Evolutionary conservation across 2,888 invertebrate genomes (phyloP).

Genomic region (Tillus elongatus): DNA sequence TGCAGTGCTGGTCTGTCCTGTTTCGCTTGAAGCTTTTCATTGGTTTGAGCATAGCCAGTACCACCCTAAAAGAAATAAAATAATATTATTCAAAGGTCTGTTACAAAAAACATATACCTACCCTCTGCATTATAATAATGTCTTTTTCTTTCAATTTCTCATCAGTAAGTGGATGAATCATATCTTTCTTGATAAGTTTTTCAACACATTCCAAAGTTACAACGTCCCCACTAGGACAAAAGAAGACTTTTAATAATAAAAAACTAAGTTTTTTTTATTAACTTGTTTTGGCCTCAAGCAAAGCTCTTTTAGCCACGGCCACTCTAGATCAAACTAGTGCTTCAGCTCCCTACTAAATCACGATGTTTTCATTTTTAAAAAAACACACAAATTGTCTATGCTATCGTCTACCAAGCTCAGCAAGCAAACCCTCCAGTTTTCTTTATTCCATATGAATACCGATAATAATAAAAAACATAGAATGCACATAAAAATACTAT

Average conservation of each 20-base stretch:
- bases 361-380: no score
- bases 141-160: slow-evolving; percentile 80
- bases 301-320: no score
- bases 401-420: no score
- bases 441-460: no score
- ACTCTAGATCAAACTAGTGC: no score
- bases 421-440: no score
- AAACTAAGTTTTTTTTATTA: neutral
- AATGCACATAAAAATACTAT: no score
- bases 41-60: slow-evolving; percentile 86
- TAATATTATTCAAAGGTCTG: slow-evolving; percentile 13
- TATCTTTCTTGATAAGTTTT: slow-evolving; percentile 91
- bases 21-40: slow-evolving; percentile 73
- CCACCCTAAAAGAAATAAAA: slow-evolving; percentile 79
- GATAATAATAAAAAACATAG: no score
- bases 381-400: no score
- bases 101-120: slow-evolving; percentile 36
- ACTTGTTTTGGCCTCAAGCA: no score
- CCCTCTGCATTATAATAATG: slow-evolving; percentile 83
- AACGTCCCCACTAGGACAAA: slow-evolving; percentile 74
- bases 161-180: slow-evolving; percentile 88
- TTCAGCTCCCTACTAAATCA: no score
- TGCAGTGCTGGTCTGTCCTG: slow-evolving; percentile 76
- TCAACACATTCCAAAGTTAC: slow-evolving; percentile 95
- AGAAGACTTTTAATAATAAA: slow-evolving; percentile 5